Conservation (phyloP, 2,888 invertebrate genomes). For the Bruchidius siliquastri region DNA sequence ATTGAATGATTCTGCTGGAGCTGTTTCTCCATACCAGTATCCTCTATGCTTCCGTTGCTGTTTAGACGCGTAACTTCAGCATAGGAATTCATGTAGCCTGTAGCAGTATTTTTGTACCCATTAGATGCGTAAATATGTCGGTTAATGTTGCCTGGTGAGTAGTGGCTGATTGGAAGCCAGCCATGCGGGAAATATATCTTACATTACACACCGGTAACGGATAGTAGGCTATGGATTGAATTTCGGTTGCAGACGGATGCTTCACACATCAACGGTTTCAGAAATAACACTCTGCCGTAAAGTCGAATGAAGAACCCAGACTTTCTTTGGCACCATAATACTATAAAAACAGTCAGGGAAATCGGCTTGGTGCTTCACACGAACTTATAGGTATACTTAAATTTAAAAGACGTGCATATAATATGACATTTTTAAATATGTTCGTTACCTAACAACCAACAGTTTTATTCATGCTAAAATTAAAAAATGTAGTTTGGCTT, state of each 20-base stretch:
- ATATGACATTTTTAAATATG: too few species aligned
- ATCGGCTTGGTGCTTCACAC: too few species aligned
- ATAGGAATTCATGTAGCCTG: neutral
- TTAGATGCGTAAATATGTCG: constrained; percentile 42
- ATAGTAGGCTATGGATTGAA: constrained; percentile 43
- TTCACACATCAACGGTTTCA: constrained; percentile 40
- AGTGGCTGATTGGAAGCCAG: constrained; percentile 26
- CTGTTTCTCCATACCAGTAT: too few species aligned
- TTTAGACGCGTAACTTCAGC: neutral
- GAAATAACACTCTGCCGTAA: constrained; percentile 25
- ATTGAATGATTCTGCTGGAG: too few species aligned
- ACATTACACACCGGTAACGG: constrained; percentile 46
- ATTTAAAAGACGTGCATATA: too few species aligned
- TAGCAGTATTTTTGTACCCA: constrained; percentile 12
- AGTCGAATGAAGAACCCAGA: neutral
- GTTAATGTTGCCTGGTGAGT: constrained; percentile 19
- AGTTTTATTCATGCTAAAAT: too few species aligned
- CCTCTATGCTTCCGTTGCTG: too few species aligned
- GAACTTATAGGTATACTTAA: too few species aligned
- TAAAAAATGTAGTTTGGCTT: too few species aligned
- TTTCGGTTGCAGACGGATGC: constrained; percentile 41
- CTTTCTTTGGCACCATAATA: neutral
- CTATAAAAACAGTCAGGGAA: neutral
- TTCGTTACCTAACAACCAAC: too few species aligned
- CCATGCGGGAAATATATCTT: constrained; percentile 48